Evolutionary conservation across 2,888 invertebrate species (phyloP).

Genomic region (Iphiclides podalirius): DNA sequence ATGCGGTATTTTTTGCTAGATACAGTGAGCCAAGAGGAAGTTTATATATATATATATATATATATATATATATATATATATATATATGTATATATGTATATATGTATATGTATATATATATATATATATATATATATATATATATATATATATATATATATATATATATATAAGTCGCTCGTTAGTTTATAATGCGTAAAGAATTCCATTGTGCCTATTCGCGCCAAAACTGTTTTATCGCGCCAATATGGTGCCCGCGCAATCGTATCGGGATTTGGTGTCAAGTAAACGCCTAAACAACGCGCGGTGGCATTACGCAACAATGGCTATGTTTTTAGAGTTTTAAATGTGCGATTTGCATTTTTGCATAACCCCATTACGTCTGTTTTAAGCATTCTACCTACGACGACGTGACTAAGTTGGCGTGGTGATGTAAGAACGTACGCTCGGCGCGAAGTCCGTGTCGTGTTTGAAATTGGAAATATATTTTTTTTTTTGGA

Average conservation of each 20-base stretch:
- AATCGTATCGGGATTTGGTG: conserved; percentile 1
- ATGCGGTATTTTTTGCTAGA: too few relatives aligned
- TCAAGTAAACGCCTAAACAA: conserved; percentile 5
- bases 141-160: too few relatives aligned
- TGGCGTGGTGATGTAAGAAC: conserved; percentile 19
- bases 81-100: too few relatives aligned
- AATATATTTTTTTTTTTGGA: too few relatives aligned
- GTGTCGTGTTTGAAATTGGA: conserved; percentile 5
- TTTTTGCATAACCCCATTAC: conserved; percentile 21
- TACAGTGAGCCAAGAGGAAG: too few relatives aligned
- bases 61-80: too few relatives aligned
- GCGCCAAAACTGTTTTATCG: background rate
- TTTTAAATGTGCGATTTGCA: conserved; percentile 16
- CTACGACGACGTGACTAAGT: conserved; percentile 15
- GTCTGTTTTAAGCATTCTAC: conserved; percentile 18
- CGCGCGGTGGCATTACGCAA: conserved; percentile 4
- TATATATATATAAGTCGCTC: too few relatives aligned
- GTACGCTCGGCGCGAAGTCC: conserved; percentile 10
- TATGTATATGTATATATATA: too few relatives aligned
- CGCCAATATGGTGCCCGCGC: background rate
- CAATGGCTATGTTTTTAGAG: conserved; percentile 20
- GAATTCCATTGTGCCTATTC: too few relatives aligned
- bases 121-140: too few relatives aligned
- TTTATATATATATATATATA: too few relatives aligned
- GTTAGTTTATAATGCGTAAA: too few relatives aligned